Evolutionary conservation across 2,888 invertebrate genomes (phyloP).

Genomic region (Belgica antarctica): DNA sequence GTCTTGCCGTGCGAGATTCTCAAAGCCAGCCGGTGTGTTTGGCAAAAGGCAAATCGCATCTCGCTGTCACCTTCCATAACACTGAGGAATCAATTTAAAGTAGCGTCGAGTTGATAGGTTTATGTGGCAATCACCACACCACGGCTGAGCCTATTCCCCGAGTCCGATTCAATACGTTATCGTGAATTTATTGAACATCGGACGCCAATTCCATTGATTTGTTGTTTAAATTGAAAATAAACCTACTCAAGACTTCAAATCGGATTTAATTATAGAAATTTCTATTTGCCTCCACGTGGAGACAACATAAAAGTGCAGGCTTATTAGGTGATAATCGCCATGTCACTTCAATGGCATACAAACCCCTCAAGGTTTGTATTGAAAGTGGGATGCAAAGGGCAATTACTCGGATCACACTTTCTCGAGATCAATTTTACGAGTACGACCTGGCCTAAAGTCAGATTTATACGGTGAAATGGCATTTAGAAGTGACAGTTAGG

Average conservation of each 20-base stretch:
- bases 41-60: too few species aligned
- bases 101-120: conserved; percentile 9
- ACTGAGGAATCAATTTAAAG: conserved; percentile 19
- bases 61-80: conserved; percentile 28
- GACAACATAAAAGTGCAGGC: conserved; percentile 34
- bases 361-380: not conserved
- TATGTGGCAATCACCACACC: not conserved
- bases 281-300: not conserved
- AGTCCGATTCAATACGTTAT: conserved; percentile 21
- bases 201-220: not conserved
- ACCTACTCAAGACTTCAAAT: not conserved
- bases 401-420: conserved; percentile 17
- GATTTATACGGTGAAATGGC: too few species aligned
- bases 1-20: not conserved
- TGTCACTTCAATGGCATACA: conserved; percentile 23
- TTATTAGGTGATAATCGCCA: conserved; percentile 20
- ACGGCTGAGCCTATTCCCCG: too few species aligned
- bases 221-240: conserved; percentile 22
- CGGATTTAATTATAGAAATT: conserved; percentile 1
- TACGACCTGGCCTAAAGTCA: too few species aligned
- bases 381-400: not conserved
- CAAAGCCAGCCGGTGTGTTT: not conserved
- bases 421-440: not conserved
- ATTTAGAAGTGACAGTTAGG: too few species aligned
- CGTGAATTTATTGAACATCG: conserved; percentile 27